phyloP scores from a whole-genome alignment of 2,888 invertebrate species.

The Thymelicus sylvestris region DNA sequence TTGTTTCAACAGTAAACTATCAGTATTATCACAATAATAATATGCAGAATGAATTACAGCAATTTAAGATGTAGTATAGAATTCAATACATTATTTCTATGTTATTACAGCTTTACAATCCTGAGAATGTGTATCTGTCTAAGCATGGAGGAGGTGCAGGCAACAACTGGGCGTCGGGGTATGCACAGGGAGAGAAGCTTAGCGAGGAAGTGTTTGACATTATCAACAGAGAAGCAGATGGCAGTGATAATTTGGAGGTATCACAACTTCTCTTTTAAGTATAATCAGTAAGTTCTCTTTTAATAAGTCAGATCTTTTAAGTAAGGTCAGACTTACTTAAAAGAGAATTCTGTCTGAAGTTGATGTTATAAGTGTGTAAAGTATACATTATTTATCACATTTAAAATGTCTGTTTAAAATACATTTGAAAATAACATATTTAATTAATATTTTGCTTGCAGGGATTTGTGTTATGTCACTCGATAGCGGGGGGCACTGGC shows the following conservation, averaged over 20 bases:
- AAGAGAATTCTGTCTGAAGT: no score
- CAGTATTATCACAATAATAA: no score
- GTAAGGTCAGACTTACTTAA: no score
- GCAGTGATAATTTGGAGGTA: conserved; percentile 98
- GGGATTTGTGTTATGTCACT: conserved; percentile 99
- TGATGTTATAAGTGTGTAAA: no score
- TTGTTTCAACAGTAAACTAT: no score
- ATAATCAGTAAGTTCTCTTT: no score
- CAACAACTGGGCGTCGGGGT: conserved; percentile 99
- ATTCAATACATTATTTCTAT: neutral
- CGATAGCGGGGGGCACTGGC: conserved; percentile 99
- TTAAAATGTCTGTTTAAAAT: no score
- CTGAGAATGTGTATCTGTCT: conserved; percentile 97
- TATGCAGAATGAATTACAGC: no score
- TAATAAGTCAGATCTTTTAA: no score
- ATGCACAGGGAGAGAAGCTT: conserved; percentile 95
- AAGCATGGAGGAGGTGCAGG: conserved; percentile 99
- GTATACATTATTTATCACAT: no score
- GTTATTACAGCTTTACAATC: conserved; percentile 92
- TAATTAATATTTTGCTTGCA: conserved; percentile 57
- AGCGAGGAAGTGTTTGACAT: conserved; percentile 99
- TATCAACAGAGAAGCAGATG: conserved; percentile 98
- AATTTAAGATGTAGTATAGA: no score
- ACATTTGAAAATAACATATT: no score
- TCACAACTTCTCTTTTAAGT: neutral